phyloP scores from a whole-genome alignment of 2,888 invertebrate genomes.

The Cartodere bifasciata region DNA sequence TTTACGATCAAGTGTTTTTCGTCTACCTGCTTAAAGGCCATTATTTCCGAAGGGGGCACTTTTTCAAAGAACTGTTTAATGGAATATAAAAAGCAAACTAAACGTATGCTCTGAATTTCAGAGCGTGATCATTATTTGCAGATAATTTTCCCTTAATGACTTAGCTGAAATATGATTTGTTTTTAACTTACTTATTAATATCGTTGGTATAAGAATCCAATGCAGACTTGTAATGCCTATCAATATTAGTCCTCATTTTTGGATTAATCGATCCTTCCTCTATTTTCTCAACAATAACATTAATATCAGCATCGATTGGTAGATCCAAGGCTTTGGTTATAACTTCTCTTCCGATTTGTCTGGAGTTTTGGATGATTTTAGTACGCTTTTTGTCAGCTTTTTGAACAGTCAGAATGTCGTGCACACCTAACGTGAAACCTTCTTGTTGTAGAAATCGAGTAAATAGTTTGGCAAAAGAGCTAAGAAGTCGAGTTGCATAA shows the following conservation, averaged over 20 bases:
- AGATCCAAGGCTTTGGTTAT: slow-evolving; percentile 55
- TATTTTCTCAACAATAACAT: slow-evolving; percentile 51
- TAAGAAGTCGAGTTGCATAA: slow-evolving; percentile 69
- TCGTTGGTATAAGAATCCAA: slow-evolving; percentile 79
- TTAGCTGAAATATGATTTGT: neutral
- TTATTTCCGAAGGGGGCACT: too few relatives aligned
- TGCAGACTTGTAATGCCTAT: slow-evolving; percentile 69
- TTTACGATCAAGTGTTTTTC: too few relatives aligned
- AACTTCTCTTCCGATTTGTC: slow-evolving; percentile 31
- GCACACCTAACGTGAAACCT: slow-evolving; percentile 91
- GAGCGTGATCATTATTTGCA: too few relatives aligned
- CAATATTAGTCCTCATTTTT: slow-evolving; percentile 67
- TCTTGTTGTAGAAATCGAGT: slow-evolving; percentile 78
- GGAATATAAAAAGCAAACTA: too few relatives aligned
- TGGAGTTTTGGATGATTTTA: slow-evolving; percentile 51
- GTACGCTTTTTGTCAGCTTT: slow-evolving; percentile 62
- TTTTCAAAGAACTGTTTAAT: too few relatives aligned
- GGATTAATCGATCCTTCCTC: slow-evolving; percentile 59
- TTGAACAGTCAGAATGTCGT: slow-evolving; percentile 76
- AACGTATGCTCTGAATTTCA: too few relatives aligned
- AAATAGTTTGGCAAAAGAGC: slow-evolving; percentile 85
- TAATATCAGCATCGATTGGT: slow-evolving; percentile 42
- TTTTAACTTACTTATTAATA: slow-evolving; percentile 70
- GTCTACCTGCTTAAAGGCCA: too few relatives aligned
- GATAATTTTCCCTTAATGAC: neutral